These are phyloP conservation scores for Parnassius apollo DNA, from an alignment of 2,888 invertebrate genomes.

Conservation along the genomic window DNA sequence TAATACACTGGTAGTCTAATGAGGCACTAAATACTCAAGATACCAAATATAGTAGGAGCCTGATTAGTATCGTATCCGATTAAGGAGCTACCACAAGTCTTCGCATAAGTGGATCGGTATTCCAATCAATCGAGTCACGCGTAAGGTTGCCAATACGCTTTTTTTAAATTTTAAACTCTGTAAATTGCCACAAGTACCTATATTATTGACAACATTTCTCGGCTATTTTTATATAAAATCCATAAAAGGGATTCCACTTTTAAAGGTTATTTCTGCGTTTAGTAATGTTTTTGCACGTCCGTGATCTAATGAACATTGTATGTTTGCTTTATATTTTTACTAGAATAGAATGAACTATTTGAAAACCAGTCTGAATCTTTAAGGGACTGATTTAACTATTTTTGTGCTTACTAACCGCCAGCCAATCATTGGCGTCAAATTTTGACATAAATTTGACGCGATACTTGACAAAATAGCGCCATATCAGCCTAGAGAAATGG, in stretches of 20 bases:
- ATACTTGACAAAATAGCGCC: too few relatives aligned
- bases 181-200: background rate
- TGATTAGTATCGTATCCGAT: constrained; percentile 14
- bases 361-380: too few relatives aligned
- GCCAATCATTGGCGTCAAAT: too few relatives aligned
- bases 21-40: constrained; percentile 6
- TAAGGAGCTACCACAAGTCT: constrained; percentile 14
- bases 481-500: too few relatives aligned
- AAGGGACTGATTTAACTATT: too few relatives aligned
- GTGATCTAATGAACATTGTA: too few relatives aligned
- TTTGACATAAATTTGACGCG: too few relatives aligned
- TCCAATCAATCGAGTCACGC: constrained; percentile 15
- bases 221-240: too few relatives aligned
- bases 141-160: constrained; percentile 5
- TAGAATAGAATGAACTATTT: too few relatives aligned
- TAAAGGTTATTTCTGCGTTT: background rate
- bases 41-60: constrained; percentile 16
- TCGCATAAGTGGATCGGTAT: constrained; percentile 18
- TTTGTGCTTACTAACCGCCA: too few relatives aligned
- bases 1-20: constrained; percentile 7
- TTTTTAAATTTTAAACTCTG: background rate
- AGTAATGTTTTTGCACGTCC: background rate
- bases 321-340: too few relatives aligned
- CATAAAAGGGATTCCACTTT: background rate
- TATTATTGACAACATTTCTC: background rate